A percentile compares a stretch with the other conserved stretches of the same genome.
phyloP scores from a whole-genome alignment of 2,113 vertebrate species.

The Passer montanus region DNA sequence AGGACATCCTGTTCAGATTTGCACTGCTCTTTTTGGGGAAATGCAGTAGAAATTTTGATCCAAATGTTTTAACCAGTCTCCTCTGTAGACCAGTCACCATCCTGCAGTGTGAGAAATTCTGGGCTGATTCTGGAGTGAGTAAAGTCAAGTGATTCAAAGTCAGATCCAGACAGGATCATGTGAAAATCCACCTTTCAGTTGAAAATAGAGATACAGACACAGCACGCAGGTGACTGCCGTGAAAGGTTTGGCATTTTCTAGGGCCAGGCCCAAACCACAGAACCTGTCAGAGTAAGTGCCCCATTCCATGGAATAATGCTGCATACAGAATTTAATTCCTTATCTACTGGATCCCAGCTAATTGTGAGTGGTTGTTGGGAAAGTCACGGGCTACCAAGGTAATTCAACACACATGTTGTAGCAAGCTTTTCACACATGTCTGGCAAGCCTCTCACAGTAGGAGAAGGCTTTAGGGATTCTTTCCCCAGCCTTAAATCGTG shows the following conservation, averaged over 20 bases:
- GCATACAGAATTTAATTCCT: neutral
- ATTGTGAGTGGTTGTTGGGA: neutral
- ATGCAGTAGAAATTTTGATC: neutral
- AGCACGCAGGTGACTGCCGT: neutral
- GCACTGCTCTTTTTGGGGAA: neutral
- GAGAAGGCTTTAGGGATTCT: constrained; percentile 10
- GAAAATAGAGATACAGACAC: neutral
- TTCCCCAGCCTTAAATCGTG: constrained; percentile 4
- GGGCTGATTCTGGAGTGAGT: neutral
- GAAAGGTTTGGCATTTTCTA: neutral
- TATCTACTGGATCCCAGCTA: neutral
- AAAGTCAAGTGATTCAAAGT: neutral
- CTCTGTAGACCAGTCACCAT: neutral
- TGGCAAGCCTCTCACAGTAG: constrained; percentile 15
- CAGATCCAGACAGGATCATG: neutral
- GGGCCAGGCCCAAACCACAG: neutral
- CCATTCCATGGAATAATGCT: neutral
- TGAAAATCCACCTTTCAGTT: neutral
- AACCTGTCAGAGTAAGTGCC: neutral
- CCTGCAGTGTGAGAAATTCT: neutral
- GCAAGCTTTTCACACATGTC: constrained; percentile 32
- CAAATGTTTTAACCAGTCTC: neutral
- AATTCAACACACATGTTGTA: constrained; percentile 24
- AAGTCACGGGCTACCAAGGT: constrained; percentile 21
- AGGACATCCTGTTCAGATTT: neutral